A percentile compares a stretch with the other conserved stretches of the same genome.
Conservation (phyloP, 1,140 invertebrate genomes). For the Anastrepha ludens region DNA sequence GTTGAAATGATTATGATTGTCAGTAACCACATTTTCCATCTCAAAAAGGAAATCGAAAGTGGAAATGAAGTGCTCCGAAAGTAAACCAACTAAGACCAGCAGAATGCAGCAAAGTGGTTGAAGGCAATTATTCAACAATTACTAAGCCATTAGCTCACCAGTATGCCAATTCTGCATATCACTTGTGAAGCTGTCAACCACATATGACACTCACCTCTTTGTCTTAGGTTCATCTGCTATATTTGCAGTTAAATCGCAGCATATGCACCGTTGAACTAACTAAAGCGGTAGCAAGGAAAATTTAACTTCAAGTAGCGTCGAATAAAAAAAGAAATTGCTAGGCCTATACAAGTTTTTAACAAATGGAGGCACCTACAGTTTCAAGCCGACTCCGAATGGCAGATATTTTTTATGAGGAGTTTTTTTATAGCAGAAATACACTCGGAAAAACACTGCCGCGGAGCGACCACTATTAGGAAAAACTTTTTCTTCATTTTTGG, state of each 20-base stretch:
- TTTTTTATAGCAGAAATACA: too few species aligned
- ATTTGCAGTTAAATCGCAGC: too few species aligned
- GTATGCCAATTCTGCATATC: not conserved
- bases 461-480: too few species aligned
- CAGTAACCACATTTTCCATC: constrained; percentile 19
- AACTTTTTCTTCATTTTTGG: too few species aligned
- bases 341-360: too few species aligned
- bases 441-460: too few species aligned
- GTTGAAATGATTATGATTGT: not conserved
- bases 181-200: not conserved
- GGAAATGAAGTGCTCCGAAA: not conserved
- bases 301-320: not conserved
- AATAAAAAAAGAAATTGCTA: too few species aligned
- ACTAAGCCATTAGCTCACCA: not conserved
- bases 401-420: too few species aligned
- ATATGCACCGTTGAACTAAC: too few species aligned
- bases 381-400: too few species aligned
- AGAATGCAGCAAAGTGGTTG: not conserved
- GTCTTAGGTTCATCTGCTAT: not conserved
- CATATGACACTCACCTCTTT: not conserved
- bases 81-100: not conserved
- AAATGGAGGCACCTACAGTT: too few species aligned
- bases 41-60: constrained; percentile 14
- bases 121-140: not conserved
- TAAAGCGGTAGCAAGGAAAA: too few species aligned